A percentile compares a stretch with the other conserved stretches of the same genome.
Conservation (phyloP, 2,888 invertebrate genomes). For the Oscheius sp. region DNA sequence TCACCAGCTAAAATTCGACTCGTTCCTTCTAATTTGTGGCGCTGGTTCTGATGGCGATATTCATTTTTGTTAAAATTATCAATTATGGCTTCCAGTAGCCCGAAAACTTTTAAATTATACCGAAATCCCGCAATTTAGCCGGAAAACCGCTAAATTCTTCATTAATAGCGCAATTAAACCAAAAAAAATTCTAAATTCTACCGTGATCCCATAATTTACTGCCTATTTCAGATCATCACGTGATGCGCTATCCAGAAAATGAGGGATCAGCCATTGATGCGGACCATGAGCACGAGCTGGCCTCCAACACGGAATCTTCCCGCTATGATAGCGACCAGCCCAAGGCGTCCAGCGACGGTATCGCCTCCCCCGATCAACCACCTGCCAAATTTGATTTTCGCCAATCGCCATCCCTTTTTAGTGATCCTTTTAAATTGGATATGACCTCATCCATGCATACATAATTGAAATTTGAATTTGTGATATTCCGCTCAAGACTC, state of each 20-base stretch:
- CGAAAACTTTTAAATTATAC: too few species aligned
- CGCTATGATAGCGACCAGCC: slow-evolving; percentile 44
- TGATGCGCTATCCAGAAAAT: slow-evolving; percentile 40
- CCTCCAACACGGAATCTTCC: slow-evolving; percentile 61
- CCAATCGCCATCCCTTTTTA: slow-evolving; percentile 67
- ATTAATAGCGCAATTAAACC: too few species aligned
- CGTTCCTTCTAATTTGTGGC: too few species aligned
- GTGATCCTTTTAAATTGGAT: slow-evolving; percentile 68
- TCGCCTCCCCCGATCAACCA: slow-evolving; percentile 11
- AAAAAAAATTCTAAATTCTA: too few species aligned
- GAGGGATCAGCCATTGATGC: slow-evolving; percentile 52
- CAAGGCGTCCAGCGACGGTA: slow-evolving; percentile 12
- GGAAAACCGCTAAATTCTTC: too few species aligned
- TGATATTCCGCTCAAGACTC: slow-evolving; percentile 19
- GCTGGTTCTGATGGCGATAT: too few species aligned
- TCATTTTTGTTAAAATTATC: too few species aligned
- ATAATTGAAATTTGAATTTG: slow-evolving; percentile 76
- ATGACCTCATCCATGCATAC: slow-evolving; percentile 76
- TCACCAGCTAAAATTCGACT: too few species aligned
- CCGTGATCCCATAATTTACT: neutral
- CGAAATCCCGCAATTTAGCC: too few species aligned
- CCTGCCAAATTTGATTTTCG: slow-evolving; percentile 46
- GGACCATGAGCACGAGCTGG: slow-evolving; percentile 47
- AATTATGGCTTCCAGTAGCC: too few species aligned
- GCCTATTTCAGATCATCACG: slow-evolving; percentile 9